Conservation (phyloP, 1,140 invertebrate species). For the Venustaconcha ellipsiformis region DNA sequence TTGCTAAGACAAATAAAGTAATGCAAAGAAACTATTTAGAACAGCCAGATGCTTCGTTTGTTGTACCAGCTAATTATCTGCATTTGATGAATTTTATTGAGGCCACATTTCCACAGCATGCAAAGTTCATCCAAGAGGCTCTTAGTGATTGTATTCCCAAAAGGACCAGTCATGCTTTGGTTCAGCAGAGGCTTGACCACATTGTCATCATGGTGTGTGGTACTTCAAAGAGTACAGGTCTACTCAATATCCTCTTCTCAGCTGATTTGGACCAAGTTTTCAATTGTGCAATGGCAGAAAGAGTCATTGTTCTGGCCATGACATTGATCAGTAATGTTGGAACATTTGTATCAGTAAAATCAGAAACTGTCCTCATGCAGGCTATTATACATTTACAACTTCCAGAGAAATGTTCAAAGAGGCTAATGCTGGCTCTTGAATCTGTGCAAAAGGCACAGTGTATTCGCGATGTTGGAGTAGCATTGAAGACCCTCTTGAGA, state of each 20-base stretch:
- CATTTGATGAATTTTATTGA: slow-evolving; percentile 6
- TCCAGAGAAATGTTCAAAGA: slow-evolving; percentile 13
- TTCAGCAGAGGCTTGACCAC: too few species aligned
- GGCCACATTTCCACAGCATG: slow-evolving; percentile 25
- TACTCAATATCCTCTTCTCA: too few species aligned
- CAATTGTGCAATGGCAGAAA: slow-evolving; percentile 35
- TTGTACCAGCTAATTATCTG: slow-evolving; percentile 41
- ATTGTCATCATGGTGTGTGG: too few species aligned
- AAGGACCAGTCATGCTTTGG: too few species aligned
- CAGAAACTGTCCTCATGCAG: slow-evolving; percentile 35
- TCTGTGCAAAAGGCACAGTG: slow-evolving; percentile 31
- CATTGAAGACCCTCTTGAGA: slow-evolving; percentile 28
- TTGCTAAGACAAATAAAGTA: slow-evolving; percentile 33
- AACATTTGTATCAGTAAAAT: slow-evolving; percentile 21
- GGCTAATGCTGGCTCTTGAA: slow-evolving; percentile 17
- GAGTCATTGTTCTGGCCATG: slow-evolving; percentile 39
- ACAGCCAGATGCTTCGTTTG: slow-evolving; percentile 27
- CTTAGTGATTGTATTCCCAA: slow-evolving; percentile 20
- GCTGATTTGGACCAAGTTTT: too few species aligned
- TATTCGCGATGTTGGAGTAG: slow-evolving; percentile 28
- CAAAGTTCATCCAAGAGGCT: slow-evolving; percentile 24
- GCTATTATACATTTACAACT: slow-evolving; percentile 29
- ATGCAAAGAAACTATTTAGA: neutral
- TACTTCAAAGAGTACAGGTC: too few species aligned
- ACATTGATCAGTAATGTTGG: slow-evolving; percentile 46